Conservation (phyloP, 2,888 invertebrate genomes). For the Bombylius major region DNA sequence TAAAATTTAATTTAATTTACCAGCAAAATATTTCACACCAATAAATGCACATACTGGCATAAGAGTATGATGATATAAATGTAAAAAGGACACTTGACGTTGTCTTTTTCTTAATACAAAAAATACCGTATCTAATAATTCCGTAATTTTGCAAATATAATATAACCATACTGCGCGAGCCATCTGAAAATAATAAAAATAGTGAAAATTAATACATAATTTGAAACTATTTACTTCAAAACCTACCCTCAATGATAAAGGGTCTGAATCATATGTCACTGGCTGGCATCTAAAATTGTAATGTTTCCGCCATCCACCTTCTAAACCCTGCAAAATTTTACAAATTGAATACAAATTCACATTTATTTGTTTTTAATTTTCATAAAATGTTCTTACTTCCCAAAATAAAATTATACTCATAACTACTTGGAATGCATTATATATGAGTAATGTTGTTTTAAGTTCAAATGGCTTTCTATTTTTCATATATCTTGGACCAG, state of each 20-base stretch:
- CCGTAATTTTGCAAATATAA: constrained; percentile 36
- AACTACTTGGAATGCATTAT: constrained; percentile 80
- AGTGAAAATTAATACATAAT: neutral
- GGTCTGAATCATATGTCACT: constrained; percentile 50
- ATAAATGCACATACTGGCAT: constrained; percentile 54
- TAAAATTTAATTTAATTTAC: constrained; percentile 23
- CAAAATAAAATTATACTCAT: constrained; percentile 68
- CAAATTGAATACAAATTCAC: neutral
- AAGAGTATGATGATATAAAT: constrained; percentile 72
- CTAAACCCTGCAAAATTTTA: constrained; percentile 36
- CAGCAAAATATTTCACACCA: constrained; percentile 58
- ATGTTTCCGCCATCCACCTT: constrained; percentile 44
- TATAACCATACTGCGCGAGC: constrained; percentile 37
- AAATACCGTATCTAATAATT: constrained; percentile 46
- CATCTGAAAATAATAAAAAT: constrained; percentile 24
- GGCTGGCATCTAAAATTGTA: constrained; percentile 61
- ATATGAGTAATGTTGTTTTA: constrained; percentile 63
- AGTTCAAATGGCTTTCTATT: constrained; percentile 73
- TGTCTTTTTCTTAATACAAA: constrained; percentile 75
- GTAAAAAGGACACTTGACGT: constrained; percentile 72
- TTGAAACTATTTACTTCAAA: neutral
- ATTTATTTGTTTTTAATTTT: neutral
- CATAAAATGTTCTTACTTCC: constrained; percentile 40
- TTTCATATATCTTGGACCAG: constrained; percentile 81
- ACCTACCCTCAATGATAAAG: constrained; percentile 44